Evolutionary conservation across 2,888 invertebrate species (phyloP), one percentile per base, ranked within the genome.

Genomic region (Ochropacha duplaris): DNA sequence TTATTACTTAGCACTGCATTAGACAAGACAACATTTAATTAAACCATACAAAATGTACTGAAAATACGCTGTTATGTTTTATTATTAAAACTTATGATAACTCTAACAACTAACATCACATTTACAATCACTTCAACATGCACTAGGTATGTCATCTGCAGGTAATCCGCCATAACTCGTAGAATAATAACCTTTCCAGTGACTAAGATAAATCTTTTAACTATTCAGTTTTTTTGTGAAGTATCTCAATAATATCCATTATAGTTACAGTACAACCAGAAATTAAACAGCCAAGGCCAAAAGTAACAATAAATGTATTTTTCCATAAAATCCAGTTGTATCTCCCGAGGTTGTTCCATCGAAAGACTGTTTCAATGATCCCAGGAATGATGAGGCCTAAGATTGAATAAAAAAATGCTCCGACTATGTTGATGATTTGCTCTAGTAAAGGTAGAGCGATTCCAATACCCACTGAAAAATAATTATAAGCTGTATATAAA

Each of bases 311-410:
- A 1, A 95, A 36, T 0, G 92, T 26, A 69, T 97, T 96, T 78
- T 97, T 97, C 83, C 94, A 92, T 0, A 97, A 81, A 50, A 94
- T 92, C 96, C 96, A 96, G 49, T 95, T 94, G 62, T 87, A 93
- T 57, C 74, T 84, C 0, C 97, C 97, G 8, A 96, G 93, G 56
- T 94, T 91, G 19, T 96, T 94, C 95, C 95, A 96, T 56, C 94
- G 88, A 64, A 95, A 94, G 0, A 97, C 94, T 0, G 95, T 96
- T 72, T 97, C 96, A 2, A 96, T 93, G 22, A 96, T 83, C 1
- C 96, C 94, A 6, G 97, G 97, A 50, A 96, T 95, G 59, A 95
- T 93, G 51, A 97, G 93, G 0, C 98, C 98, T 49, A 95, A 92
- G 49, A 94, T 94, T 4, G 96, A 96, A 75, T 95, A 95, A 74